Evolutionary conservation across 1,140 invertebrate genomes (phyloP).

Genomic region (Myzus persicae): DNA sequence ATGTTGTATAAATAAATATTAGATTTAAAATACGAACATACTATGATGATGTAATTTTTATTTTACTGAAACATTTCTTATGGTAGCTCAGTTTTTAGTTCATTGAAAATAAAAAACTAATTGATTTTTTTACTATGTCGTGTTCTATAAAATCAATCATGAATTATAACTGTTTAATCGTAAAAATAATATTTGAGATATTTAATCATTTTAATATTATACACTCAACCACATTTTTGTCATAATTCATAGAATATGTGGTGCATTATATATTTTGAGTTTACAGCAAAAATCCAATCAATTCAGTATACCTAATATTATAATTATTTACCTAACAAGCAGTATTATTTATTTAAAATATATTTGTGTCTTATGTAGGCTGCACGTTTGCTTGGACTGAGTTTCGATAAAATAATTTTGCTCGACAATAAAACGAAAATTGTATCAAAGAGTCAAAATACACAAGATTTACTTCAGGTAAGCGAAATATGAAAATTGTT

Average conservation of each 20-base stretch:
- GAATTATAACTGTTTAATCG: not conserved
- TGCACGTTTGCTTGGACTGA: constrained; percentile 72
- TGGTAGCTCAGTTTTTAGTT: not conserved
- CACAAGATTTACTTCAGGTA: constrained; percentile 71
- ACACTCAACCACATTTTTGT: not conserved
- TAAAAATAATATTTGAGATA: not conserved
- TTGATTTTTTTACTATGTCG: not conserved
- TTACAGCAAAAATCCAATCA: not conserved
- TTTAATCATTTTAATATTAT: not conserved
- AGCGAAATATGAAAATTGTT: constrained; percentile 47
- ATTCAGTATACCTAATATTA: not conserved
- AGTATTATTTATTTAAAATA: constrained; percentile 30
- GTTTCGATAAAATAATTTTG: constrained; percentile 70
- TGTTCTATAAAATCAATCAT: not conserved
- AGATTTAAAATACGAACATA: not conserved
- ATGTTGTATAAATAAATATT: not conserved
- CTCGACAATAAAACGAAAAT: constrained; percentile 73
- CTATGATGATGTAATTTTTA: too few relatives aligned
- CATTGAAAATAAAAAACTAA: not conserved
- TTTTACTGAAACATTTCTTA: too few relatives aligned
- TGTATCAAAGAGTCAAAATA: constrained; percentile 70
- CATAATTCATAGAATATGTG: not conserved
- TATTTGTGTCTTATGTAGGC: constrained; percentile 66
- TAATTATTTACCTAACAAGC: not conserved
- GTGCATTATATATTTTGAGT: not conserved